A percentile compares a stretch with the other conserved stretches of the same genome.
Evolutionary conservation across 2,888 invertebrate species (phyloP).

Genomic region (Drosophila nigritarsus): DNA sequence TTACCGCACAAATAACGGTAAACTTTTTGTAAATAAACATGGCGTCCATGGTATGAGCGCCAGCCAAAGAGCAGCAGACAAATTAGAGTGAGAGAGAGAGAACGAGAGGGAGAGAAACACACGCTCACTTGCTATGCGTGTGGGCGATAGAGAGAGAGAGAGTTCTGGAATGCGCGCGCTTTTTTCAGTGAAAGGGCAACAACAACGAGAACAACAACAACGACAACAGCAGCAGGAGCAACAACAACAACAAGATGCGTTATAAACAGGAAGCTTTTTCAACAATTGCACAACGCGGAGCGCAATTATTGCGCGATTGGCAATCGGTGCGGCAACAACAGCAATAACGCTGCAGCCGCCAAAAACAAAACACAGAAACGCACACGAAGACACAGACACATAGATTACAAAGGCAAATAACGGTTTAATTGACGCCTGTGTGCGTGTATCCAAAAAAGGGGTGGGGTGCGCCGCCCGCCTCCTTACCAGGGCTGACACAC

Average conservation of each 20-base stretch:
- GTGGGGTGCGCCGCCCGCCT: slow-evolving; percentile 22
- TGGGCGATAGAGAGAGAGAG: slow-evolving; percentile 42
- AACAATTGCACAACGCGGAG: slow-evolving; percentile 69
- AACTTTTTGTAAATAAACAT: slow-evolving; percentile 78
- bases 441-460: slow-evolving; percentile 14
- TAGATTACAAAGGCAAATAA: slow-evolving; percentile 57
- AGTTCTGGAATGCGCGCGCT: slow-evolving; percentile 75
- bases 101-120: slow-evolving; percentile 8
- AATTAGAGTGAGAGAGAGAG: slow-evolving; percentile 23
- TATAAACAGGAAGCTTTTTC: slow-evolving; percentile 76
- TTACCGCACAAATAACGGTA: slow-evolving; percentile 54
- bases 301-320: slow-evolving; percentile 73
- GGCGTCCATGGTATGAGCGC: slow-evolving; percentile 68
- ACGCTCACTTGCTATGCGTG: slow-evolving; percentile 33
- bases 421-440: slow-evolving; percentile 33
- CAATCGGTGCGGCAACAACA: slow-evolving; percentile 74
- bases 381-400: slow-evolving; percentile 6
- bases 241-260: slow-evolving; percentile 22
- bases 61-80: slow-evolving; percentile 28
- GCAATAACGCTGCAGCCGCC: slow-evolving; percentile 51
- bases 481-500: slow-evolving; percentile 47
- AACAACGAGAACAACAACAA: slow-evolving; percentile 26
- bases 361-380: slow-evolving; percentile 52
- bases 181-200: slow-evolving; percentile 46
- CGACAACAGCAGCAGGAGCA: slow-evolving; percentile 14